Conservation (phyloP, 2,888 invertebrate species). For the Morpho deidamia region DNA sequence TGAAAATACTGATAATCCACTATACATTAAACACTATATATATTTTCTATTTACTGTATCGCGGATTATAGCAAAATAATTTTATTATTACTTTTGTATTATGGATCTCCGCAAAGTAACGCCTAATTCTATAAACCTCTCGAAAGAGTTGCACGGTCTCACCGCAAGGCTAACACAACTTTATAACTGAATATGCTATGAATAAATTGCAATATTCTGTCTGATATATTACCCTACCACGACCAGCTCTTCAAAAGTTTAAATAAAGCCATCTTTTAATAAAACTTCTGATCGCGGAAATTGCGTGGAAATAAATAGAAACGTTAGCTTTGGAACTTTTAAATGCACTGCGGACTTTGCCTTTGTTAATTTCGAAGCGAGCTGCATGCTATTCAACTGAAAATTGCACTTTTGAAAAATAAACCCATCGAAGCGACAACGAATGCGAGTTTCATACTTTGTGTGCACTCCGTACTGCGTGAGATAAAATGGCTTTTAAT, state of each 20-base stretch:
- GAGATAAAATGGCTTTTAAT: conserved; percentile 17
- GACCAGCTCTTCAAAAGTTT: conserved; percentile 40
- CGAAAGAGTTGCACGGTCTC: too few species aligned
- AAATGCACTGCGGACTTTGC: conserved; percentile 50
- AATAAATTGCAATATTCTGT: too few species aligned
- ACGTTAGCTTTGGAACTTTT: conserved; percentile 51
- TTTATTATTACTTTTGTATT: too few species aligned
- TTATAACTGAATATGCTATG: too few species aligned
- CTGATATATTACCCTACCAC: not conserved
- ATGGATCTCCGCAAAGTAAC: too few species aligned
- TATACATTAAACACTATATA: too few species aligned
- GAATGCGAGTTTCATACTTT: conserved; percentile 16
- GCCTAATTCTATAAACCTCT: too few species aligned
- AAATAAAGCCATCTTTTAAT: conserved; percentile 43
- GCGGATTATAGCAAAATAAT: too few species aligned
- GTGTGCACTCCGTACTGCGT: conserved; percentile 7
- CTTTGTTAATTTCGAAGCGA: conserved; percentile 64
- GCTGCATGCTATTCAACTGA: conserved; percentile 37
- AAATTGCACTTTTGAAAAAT: conserved; percentile 43
- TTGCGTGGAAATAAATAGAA: conserved; percentile 63
- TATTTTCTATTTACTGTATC: too few species aligned
- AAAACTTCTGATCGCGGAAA: conserved; percentile 56
- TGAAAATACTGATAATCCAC: too few species aligned
- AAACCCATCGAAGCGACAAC: conserved; percentile 27
- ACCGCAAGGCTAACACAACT: too few species aligned